A percentile compares a stretch with the other conserved stretches of the same genome.
phyloP scores from a whole-genome alignment of 2,888 invertebrate species.

The Physocephala rufipes region DNA sequence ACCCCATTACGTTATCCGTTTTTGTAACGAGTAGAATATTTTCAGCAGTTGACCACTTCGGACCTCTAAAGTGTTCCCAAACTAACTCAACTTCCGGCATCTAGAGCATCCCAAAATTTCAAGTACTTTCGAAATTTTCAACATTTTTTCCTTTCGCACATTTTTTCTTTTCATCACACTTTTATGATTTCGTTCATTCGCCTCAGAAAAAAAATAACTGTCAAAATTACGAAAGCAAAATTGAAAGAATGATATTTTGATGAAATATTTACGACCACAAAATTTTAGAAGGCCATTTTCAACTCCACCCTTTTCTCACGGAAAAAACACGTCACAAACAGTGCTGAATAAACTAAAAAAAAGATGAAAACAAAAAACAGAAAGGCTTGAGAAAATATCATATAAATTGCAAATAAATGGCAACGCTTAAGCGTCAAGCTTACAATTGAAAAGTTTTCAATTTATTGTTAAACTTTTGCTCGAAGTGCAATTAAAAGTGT shows the following conservation, averaged over 20 bases:
- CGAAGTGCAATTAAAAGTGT: conserved; percentile 60
- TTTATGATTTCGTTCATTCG: no score
- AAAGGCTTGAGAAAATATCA: conserved; percentile 19
- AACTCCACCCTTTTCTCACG: neutral
- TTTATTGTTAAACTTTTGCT: conserved; percentile 61
- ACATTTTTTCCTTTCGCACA: neutral
- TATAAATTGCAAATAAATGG: conserved; percentile 29
- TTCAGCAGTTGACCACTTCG: no score
- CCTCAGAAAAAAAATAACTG: no score
- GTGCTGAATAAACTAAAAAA: no score
- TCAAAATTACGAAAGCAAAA: no score
- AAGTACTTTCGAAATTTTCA: conserved; percentile 27
- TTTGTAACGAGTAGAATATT: neutral
- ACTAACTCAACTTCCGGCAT: no score
- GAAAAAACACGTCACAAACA: conserved; percentile 3
- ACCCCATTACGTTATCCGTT: conserved; percentile 11
- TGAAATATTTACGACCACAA: neutral
- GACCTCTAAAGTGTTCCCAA: no score
- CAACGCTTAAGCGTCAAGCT: conserved; percentile 40
- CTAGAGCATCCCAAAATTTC: no score
- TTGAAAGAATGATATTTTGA: no score
- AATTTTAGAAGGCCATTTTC: conserved; percentile 26
- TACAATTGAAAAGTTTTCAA: conserved; percentile 58
- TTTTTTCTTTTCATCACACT: no score
- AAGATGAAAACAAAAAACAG: conserved; percentile 2